phyloP scores from a whole-genome alignment of 23 tunicate genomes.

The Halocynthia roretzi region DNA sequence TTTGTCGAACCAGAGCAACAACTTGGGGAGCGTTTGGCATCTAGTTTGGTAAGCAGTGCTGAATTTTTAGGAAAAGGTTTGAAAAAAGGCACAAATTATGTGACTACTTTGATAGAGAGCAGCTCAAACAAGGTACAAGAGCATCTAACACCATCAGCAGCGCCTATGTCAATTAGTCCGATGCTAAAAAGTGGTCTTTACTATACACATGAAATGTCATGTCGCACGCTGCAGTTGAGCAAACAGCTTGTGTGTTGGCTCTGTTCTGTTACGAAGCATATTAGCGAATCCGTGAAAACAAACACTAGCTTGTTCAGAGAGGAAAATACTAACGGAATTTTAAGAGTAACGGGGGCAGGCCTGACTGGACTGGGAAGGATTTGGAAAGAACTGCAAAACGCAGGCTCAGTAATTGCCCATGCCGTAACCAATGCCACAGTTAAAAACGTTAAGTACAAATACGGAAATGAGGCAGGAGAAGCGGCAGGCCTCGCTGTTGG shows the following conservation, averaged over 20 bases:
- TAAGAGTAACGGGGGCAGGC: slow-evolving; percentile 45
- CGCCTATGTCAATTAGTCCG: slow-evolving; percentile 32
- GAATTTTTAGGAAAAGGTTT: slow-evolving; percentile 47
- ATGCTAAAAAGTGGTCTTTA: slow-evolving; percentile 39
- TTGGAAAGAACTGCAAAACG: slow-evolving; percentile 56
- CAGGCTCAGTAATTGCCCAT: slow-evolving; percentile 41
- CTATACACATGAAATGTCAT: slow-evolving; percentile 47
- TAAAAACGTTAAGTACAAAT: slow-evolving; percentile 46
- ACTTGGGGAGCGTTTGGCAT: slow-evolving; percentile 39
- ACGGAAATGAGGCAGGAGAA: slow-evolving; percentile 56
- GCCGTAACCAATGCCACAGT: slow-evolving; percentile 62
- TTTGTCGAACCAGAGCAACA: slow-evolving; percentile 1
- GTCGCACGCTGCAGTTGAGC: neutral
- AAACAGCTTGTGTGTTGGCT: slow-evolving; percentile 7
- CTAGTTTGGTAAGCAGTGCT: slow-evolving; percentile 48
- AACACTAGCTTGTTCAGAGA: neutral
- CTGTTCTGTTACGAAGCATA: slow-evolving; percentile 20
- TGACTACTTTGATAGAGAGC: slow-evolving; percentile 22
- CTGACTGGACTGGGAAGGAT: slow-evolving; percentile 44
- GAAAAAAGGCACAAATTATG: slow-evolving; percentile 35
- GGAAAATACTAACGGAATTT: slow-evolving; percentile 10
- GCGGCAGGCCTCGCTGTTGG: slow-evolving; percentile 47
- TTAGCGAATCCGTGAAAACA: slow-evolving; percentile 8
- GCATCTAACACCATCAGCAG: slow-evolving; percentile 29
- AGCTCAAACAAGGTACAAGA: slow-evolving; percentile 32